phyloP scores from a whole-genome alignment of 35 echinoderm and acorn worm species.

The Ophioderma brevispina region DNA sequence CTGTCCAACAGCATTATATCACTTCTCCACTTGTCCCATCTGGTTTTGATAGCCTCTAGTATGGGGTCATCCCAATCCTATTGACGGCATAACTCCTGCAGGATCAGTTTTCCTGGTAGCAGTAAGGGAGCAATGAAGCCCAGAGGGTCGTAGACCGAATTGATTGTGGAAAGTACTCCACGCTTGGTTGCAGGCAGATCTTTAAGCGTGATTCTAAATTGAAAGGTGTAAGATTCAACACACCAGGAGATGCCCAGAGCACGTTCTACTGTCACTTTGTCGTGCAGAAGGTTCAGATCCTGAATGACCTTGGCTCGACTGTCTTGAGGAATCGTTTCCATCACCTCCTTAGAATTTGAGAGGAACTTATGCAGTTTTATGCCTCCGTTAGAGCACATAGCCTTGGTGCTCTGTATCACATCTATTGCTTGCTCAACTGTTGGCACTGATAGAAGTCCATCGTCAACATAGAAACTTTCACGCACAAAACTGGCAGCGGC shows the following conservation, averaged over 20 bases:
- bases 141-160: conserved; percentile 55
- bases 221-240: conserved; percentile 37
- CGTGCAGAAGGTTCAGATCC: conserved; percentile 29
- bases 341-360: conserved; percentile 51
- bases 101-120: conserved; percentile 21
- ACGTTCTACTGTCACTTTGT: conserved; percentile 34
- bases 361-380: conserved; percentile 61
- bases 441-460: conserved; percentile 46
- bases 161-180: conserved; percentile 57
- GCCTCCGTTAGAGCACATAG: conserved; percentile 37
- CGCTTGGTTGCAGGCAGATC: conserved; percentile 42
- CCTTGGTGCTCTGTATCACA: conserved; percentile 27
- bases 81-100: conserved; percentile 32
- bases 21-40: conserved; percentile 42
- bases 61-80: conserved; percentile 54
- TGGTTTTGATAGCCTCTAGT: not conserved
- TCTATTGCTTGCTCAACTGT: conserved; percentile 33
- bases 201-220: conserved; percentile 21
- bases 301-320: conserved; percentile 44
- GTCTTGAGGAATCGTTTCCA: conserved; percentile 42
- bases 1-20: not conserved
- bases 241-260: conserved; percentile 59
- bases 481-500: conserved; percentile 35
- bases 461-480: conserved; percentile 75
- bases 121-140: conserved; percentile 58